Evolutionary conservation across 2,113 vertebrate species (phyloP).

Genomic region (Scytalopus superciliaris): DNA sequence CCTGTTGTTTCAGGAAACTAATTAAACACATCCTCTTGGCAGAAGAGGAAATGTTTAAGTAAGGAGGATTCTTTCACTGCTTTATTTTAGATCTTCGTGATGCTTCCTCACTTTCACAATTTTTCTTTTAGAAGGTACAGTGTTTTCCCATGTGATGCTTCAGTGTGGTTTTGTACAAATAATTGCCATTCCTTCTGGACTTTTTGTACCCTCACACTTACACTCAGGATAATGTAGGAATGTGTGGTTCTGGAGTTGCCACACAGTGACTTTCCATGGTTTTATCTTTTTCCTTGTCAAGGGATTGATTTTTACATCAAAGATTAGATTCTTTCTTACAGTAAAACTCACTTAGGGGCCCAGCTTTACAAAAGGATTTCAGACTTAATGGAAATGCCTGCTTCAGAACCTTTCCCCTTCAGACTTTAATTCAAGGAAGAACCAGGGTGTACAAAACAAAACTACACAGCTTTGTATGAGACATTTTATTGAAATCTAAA

Average conservation of each 20-base stretch:
- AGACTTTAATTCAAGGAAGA: not conserved
- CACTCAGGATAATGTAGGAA: not conserved
- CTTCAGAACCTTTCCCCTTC: not conserved
- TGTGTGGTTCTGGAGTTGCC: not conserved
- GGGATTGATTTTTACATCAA: not conserved
- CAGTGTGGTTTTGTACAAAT: not conserved
- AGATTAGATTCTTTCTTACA: not conserved
- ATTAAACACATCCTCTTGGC: not conserved
- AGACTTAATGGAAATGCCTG: not conserved
- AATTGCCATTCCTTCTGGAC: not conserved
- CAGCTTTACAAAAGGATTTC: not conserved
- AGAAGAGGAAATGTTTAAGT: not conserved
- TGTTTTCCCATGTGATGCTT: not conserved
- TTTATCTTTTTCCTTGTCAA: not conserved
- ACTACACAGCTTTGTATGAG: not conserved
- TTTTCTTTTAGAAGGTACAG: not conserved
- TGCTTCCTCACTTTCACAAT: not conserved
- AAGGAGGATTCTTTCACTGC: not conserved
- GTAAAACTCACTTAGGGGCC: not conserved
- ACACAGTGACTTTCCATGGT: not conserved
- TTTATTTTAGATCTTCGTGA: not conserved
- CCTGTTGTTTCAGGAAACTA: not conserved
- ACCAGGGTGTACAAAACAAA: not conserved
- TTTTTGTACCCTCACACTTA: not conserved
- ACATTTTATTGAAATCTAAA: not conserved